Base-by-base conservation (phyloP, 2,113 vertebrate genomes). In the Sturnus vulgaris region DNA sequence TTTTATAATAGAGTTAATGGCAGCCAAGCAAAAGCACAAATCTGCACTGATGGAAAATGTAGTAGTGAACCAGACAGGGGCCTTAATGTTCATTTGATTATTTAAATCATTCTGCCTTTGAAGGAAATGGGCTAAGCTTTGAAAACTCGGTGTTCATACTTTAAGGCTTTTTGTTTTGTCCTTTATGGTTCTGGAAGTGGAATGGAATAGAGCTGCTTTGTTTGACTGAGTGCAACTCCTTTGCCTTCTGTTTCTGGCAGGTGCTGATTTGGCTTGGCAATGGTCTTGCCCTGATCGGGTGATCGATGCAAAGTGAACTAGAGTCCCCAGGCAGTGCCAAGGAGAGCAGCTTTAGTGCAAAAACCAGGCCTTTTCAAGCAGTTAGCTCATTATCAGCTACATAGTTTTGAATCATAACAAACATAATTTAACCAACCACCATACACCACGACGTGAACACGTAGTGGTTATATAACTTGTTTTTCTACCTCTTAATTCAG, bases 221-320 rank as follows among this genome's bases (percentile, higher is more conserved):
- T 59, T 57, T 82, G 46, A 33, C n/a, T 50, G 37, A 50, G 25
- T 50, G 47, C 24, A 90, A 19, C 6, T 85, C 25, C 49, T 65
- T 87, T 94, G 61, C 55, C 22, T 59, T 68, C 22, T 37, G 12
- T 40, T 73, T 37, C 31, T 91, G 57, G 24, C 73, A 75, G 30
- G 33, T 77, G 52, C 25, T 2, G 7, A 0, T 4, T 61, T 9
- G 53, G n/a, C 15, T 82, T 82, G 65, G n/a, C 27, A 56, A 21
- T n/a, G 70, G 15, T 39, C 56, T 66, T 59, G 33, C 42, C 27
- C 18, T 33, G 25, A 11, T 20, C 0, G 2, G 27, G 13, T 28
- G 9, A 22, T 37, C 2, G 1, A 53, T 31, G 15, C 49, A 40
- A 24, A 53, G 28, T 1, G 2, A 27, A 0, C 0, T 31, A n/a